Conservation (phyloP, 2,888 invertebrate species). For the Bellardia bayeri region DNA sequence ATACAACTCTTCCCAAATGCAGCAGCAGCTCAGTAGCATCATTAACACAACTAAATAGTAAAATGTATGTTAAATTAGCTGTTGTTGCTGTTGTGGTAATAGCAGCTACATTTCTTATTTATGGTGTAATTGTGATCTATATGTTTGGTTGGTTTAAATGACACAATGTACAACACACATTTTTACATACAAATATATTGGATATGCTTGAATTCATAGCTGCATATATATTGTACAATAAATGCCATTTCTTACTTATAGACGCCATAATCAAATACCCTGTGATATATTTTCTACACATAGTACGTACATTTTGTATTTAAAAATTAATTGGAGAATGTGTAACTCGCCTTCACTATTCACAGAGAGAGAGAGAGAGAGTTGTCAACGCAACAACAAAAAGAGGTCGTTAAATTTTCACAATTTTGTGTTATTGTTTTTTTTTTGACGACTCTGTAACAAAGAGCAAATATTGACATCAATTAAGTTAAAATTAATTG, state of each 20-base stretch:
- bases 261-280: slow-evolving; percentile 59
- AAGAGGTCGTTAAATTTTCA: slow-evolving; percentile 63
- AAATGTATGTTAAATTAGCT: neutral
- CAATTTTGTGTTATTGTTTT: slow-evolving; percentile 14
- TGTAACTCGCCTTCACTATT: slow-evolving; percentile 8
- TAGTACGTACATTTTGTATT: neutral
- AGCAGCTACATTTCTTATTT: slow-evolving; percentile 48
- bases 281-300: slow-evolving; percentile 25
- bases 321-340: slow-evolving; percentile 47
- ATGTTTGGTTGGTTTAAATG: slow-evolving; percentile 45
- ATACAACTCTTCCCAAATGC: neutral
- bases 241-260: slow-evolving; percentile 70
- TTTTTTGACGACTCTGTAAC: neutral
- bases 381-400: slow-evolving; percentile 53
- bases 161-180: slow-evolving; percentile 22
- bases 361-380: neutral
- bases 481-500: slow-evolving; percentile 54
- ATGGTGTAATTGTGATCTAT: slow-evolving; percentile 60
- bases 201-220: slow-evolving; percentile 42
- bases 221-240: slow-evolving; percentile 17
- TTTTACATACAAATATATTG: neutral
- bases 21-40: slow-evolving; percentile 17
- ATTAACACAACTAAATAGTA: slow-evolving; percentile 6
- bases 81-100: slow-evolving; percentile 34
- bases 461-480: slow-evolving; percentile 65